Evolutionary conservation across 2,888 invertebrate species (phyloP), one percentile per base, ranked within the genome.

Genomic region (Sussaba pulchella): DNA sequence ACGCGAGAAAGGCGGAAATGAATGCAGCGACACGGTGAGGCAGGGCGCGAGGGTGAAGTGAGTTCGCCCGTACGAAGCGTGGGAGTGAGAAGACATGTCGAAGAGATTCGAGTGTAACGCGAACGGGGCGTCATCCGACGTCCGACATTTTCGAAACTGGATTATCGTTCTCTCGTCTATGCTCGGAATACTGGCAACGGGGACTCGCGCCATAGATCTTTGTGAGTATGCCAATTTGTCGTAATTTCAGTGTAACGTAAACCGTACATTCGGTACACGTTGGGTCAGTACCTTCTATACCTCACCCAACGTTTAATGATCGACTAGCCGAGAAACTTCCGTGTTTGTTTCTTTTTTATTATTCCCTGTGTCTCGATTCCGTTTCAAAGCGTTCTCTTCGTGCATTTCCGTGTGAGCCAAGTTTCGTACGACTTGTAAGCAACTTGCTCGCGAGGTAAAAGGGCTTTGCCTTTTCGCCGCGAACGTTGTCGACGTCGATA

Each of bases 11-110:
- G 81, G 83, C 84, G 86, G 88, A 86, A 86, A 89, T 88, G 89
- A 87, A 85, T 83, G 85, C 82, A 78, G 86, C 85, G 85, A 88
- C 88, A 85, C 89, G 89, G 89, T 91, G 91, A 91, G 90, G 85
- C 85, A 87, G 81, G 88, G 86, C 84, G 85, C 86, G 87, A 87
- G 89, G 89, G 89, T 88, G 87, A 88, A 86, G 85, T 85, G 78
- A 54, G 88, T 88, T 89, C 89, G 89, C 87, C 85, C 87, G 86
- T 17, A 66, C 41, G 9, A 57, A 61, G 31, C n/a, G 69, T 66
- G 73, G 86, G 83, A 84, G 88, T 78, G 74, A n/a, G n/a, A 69
- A 71, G 82, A 88, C 84, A 90, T 90, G 90, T 88, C 87, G 87
- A 87, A 88, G 86, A 87, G 88, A 87, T 87, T 86, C 82, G 87